Evolutionary conservation across 2,888 invertebrate species (phyloP), one percentile per base, ranked within the genome.

Genomic region (Philopedon plagiatum): DNA sequence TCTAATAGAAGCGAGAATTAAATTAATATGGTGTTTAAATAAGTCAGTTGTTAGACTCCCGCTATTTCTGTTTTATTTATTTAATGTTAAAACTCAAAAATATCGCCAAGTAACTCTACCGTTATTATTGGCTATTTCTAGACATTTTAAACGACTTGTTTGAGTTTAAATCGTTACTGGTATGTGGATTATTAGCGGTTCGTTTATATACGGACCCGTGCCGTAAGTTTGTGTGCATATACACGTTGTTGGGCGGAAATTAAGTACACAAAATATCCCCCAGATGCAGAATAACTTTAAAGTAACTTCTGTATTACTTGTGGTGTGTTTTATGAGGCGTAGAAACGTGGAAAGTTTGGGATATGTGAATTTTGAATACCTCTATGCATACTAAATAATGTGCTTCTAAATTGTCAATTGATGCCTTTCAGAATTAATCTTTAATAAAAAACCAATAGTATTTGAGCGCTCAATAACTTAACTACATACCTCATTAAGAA

Each of bases 161-260:
- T 32, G 57, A 51, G 60, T 37, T 67, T 73, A 70, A 49, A 65
- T 19, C 54, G 56, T 56, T 73, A 73, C 70, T 73, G 68, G 72
- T 68, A 69, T 68, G 68, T 73, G 73, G 74, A 75, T 78, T 77
- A 79, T 77, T 77, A 79, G 77, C 78, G 78, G 77, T 77, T 78
- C 80, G 76, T 81, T 81, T 80, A 81, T 79, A 81, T 80, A 81
- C 80, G 78, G 79, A 80, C 79, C 78, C 76, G 75, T 76, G 77
- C 75, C 69, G 76, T 77, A 77, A 79, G 78, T 76, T 76, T 71
- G 76, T 76, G 77, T 77, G 76, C 77, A 76, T 78, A 51, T n/a
- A 78, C 78, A 79, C 78, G 77, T 75, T 74, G 78, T 72, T 74
- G 67, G 76, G 73, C 80, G 81, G 81, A 81, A 80, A 81, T 81